phyloP scores from a whole-genome alignment of 2,888 invertebrate species.

The Drosophila rubida region DNA sequence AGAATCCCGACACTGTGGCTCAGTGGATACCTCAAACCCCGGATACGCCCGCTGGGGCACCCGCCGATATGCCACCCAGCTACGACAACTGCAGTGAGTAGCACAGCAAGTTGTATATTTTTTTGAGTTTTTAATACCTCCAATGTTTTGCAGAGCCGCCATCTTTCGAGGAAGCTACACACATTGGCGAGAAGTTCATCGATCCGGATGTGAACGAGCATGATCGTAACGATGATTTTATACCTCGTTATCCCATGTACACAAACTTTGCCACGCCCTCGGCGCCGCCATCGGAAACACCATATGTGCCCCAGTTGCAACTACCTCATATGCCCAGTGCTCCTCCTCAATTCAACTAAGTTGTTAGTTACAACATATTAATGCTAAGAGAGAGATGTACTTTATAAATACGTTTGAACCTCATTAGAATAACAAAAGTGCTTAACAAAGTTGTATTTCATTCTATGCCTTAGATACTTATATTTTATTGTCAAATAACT shows the following conservation, averaged over 20 bases:
- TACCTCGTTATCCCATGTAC: slow-evolving; percentile 79
- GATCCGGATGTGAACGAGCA: slow-evolving; percentile 69
- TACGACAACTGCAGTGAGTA: slow-evolving; percentile 71
- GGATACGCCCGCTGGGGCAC: slow-evolving; percentile 48
- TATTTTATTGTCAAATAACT: too few relatives aligned
- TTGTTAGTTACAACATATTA: not conserved
- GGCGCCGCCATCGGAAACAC: slow-evolving; percentile 36
- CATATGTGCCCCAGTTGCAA: slow-evolving; percentile 19
- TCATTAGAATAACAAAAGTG: not conserved
- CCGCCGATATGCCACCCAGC: slow-evolving; percentile 64
- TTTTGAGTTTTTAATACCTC: not conserved
- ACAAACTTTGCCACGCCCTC: slow-evolving; percentile 66
- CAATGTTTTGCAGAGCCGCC: slow-evolving; percentile 61
- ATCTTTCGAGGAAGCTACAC: slow-evolving; percentile 70
- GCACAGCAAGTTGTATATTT: too few relatives aligned
- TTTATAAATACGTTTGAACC: not conserved
- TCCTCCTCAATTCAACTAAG: slow-evolving; percentile 12
- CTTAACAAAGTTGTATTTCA: too few relatives aligned
- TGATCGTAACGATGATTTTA: slow-evolving; percentile 64
- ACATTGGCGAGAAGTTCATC: slow-evolving; percentile 59
- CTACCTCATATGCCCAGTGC: slow-evolving; percentile 41
- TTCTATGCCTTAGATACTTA: too few relatives aligned
- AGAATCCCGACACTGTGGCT: slow-evolving; percentile 47
- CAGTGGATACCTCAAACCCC: slow-evolving; percentile 70
- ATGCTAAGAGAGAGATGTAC: not conserved